phyloP scores from a whole-genome alignment of 2,888 invertebrate genomes.

The Malacosoma neustria region DNA sequence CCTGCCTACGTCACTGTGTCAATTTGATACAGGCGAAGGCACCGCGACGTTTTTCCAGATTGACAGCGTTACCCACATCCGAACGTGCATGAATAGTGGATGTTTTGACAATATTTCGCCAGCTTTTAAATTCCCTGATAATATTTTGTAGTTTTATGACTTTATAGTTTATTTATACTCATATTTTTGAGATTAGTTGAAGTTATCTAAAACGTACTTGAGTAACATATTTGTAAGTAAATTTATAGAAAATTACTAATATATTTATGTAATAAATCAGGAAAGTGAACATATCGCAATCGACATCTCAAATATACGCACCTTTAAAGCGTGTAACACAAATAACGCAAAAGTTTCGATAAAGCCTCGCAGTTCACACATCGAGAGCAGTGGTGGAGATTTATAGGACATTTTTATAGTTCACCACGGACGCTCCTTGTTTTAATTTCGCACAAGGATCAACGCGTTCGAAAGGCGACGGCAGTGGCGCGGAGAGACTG shows the following conservation, averaged over 20 bases:
- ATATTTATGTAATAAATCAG: background rate
- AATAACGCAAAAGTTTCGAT: constrained; percentile 44
- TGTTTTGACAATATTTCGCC: background rate
- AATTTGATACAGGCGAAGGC: constrained; percentile 26
- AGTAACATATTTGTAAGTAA: no score
- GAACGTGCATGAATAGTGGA: constrained; percentile 9
- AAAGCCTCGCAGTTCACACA: constrained; percentile 51
- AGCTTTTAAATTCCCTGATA: background rate
- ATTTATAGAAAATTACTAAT: no score
- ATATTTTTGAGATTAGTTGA: no score
- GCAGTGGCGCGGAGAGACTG: constrained; percentile 20
- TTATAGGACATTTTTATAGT: constrained; percentile 65
- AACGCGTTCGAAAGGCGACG: constrained; percentile 21
- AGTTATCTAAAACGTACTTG: no score
- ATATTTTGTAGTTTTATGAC: background rate
- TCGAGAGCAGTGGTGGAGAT: constrained; percentile 41
- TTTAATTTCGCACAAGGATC: constrained; percentile 64
- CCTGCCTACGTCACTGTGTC: constrained; percentile 35
- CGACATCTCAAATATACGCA: constrained; percentile 36
- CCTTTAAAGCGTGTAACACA: constrained; percentile 44
- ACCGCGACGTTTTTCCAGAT: constrained; percentile 29
- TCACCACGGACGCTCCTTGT: constrained; percentile 60
- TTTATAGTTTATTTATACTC: no score
- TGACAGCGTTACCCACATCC: constrained; percentile 31
- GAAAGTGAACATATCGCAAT: constrained; percentile 27